Evolutionary conservation across 1,140 invertebrate genomes (phyloP), one percentile per base, ranked within the genome.

Genomic region (Mactra quadrangularis): DNA sequence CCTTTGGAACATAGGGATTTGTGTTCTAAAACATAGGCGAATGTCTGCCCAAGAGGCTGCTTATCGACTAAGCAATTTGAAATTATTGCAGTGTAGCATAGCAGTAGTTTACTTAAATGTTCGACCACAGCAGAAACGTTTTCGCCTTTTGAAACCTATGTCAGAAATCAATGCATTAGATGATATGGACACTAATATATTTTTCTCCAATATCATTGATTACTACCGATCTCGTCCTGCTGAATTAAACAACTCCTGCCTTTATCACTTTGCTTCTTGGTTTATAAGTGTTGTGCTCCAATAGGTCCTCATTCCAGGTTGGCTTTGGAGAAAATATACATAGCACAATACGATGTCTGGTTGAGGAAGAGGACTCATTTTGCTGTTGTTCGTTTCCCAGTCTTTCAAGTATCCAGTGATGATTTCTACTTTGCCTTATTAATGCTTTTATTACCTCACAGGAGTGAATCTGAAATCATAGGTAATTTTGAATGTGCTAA

Each of bases 21-120:
- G 68, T 72, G 70, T 72, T 25, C 11, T 72, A 15, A 72, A 72
- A 72, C 25, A 72, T 38, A 52, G 70, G 35, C 50, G 68, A 4
- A 22, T 53, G 45, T 52, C 45, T 25, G 59, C 47, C 4, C 70
- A 72, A 53, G 45, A 72, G 22, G 70, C 70, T 33, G 47, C 29
- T 33, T 55, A 53, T 53, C 4, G 50, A 17, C 35, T 53, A 1
- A 72, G 47, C 35, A 72, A 3, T 72, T 31, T 53, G 7, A 31
- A 38, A 11, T 25, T 72, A n/a, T 15, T 53, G 29, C 47, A 72
- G 35, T 45, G n/a, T 27, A 31, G 4, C 17, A 27, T 22, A 29
- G 29, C 68, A 53, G 50, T 52, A 33, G 45, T 72, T 27, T 53
- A 33, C 33, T 0, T 53, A 55, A 53, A 72, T 25, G 53, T 13